These are phyloP conservation scores for Dufourea novaeangliae DNA, from an alignment of 1,140 invertebrate genomes.

Conservation along the genomic window DNA sequence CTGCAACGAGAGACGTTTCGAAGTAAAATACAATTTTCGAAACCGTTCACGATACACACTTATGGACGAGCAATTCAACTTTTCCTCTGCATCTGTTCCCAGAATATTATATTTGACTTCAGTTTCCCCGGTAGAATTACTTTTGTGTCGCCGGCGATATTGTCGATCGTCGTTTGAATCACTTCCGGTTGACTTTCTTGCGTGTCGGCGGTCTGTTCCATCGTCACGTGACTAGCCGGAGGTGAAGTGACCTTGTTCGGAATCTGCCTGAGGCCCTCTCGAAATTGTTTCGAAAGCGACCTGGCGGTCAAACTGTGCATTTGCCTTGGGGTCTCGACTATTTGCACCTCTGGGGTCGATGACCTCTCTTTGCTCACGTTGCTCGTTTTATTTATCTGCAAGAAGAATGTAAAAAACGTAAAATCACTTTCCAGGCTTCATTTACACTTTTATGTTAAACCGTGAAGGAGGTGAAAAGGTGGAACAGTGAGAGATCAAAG, in stretches of 20 bases:
- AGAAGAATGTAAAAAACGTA: neutral
- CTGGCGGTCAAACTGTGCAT: conserved; percentile 92
- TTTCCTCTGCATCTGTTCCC: conserved; percentile 74
- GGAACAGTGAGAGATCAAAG: too few species aligned
- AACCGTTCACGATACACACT: neutral
- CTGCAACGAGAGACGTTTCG: neutral
- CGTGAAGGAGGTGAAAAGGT: too few species aligned
- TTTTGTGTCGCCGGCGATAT: conserved; percentile 38
- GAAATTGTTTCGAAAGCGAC: conserved; percentile 88
- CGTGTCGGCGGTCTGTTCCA: conserved; percentile 51
- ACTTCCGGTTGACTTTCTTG: conserved; percentile 47
- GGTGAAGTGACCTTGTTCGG: conserved; percentile 68
- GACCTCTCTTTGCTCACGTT: conserved; percentile 65
- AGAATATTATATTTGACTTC: conserved; percentile 77
- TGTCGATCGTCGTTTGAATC: conserved; percentile 48
- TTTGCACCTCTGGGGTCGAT: conserved; percentile 74
- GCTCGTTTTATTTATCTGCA: conserved; percentile 51
- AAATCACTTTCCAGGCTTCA: neutral
- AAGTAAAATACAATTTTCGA: neutral
- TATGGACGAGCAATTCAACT: conserved; percentile 46
- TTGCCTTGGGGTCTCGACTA: conserved; percentile 79
- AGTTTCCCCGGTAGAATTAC: conserved; percentile 72
- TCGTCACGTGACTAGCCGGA: conserved; percentile 59
- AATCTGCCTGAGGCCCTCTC: conserved; percentile 84
- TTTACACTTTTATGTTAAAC: neutral